phyloP scores from a whole-genome alignment of 2,888 invertebrate species.

The Aquatica leii region DNA sequence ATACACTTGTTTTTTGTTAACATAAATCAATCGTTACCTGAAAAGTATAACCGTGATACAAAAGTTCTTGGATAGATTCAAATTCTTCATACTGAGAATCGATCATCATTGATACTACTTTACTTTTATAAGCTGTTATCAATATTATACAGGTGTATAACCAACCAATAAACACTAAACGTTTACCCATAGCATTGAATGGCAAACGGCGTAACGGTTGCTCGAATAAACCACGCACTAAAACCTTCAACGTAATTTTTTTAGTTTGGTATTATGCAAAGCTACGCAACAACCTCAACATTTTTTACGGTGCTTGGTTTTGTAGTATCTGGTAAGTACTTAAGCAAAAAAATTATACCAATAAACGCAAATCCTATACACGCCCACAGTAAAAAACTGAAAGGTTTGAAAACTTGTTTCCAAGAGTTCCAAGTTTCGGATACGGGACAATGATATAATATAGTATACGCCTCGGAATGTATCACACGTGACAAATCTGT shows the following conservation, averaged over 20 bases:
- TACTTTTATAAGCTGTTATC: conserved; percentile 18
- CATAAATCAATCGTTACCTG: neutral
- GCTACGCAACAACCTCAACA: neutral
- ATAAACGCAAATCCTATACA: neutral
- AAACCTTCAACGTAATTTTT: neutral
- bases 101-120: conserved; percentile 19
- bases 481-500: conserved; percentile 16
- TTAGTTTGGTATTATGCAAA: neutral
- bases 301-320: neutral
- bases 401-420: conserved; percentile 19
- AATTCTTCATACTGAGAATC: conserved; percentile 2
- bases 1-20: no score
- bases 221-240: conserved; percentile 9
- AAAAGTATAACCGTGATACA: conserved; percentile 11
- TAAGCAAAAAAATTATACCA: neutral
- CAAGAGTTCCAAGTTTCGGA: conserved; percentile 5
- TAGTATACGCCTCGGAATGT: conserved; percentile 16
- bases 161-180: conserved; percentile 18
- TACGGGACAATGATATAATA: conserved; percentile 6
- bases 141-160: conserved; percentile 21
- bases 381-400: conserved; percentile 11
- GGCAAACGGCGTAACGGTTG: conserved; percentile 3
- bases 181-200: neutral
- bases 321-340: neutral
- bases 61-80: conserved; percentile 13